Conservation (phyloP, 2,888 invertebrate species). For the Macrosiphum euphorbiae region DNA sequence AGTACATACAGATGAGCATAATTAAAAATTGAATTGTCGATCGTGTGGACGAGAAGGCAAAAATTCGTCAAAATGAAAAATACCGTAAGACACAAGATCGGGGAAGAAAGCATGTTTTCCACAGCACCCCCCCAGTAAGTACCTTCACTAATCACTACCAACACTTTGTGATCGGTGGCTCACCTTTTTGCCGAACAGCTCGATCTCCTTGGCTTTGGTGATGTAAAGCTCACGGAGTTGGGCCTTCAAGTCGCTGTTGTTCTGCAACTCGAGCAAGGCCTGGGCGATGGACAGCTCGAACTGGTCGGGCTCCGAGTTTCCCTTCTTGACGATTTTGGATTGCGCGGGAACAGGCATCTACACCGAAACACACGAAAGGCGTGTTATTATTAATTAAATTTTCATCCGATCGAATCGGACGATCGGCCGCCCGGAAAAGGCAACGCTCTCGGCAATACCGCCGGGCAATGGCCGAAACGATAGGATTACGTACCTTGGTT, state of each 20-base stretch:
- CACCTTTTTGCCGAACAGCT: constrained; percentile 94
- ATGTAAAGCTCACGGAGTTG: constrained; percentile 95
- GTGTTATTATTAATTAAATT: neutral
- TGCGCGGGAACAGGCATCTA: constrained; percentile 81
- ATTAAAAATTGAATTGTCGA: no score
- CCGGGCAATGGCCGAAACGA: neutral
- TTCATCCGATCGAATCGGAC: constrained; percentile 45
- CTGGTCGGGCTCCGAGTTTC: constrained; percentile 83
- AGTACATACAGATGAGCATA: no score
- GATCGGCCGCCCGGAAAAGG: neutral
- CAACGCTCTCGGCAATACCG: neutral
- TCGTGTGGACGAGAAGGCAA: no score
- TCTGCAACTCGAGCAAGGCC: constrained; percentile 95
- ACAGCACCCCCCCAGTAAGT: neutral
- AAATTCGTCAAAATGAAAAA: no score
- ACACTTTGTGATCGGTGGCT: constrained; percentile 65
- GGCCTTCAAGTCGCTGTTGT: constrained; percentile 96
- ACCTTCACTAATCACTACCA: neutral
- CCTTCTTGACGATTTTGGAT: constrained; percentile 88
- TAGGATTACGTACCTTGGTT: neutral
- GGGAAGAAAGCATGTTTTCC: neutral
- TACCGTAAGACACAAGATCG: no score
- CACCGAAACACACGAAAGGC: constrained; percentile 69
- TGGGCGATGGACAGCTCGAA: constrained; percentile 94
- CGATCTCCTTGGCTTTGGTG: constrained; percentile 94